Evolutionary conservation across 2,797 vertebrate genomes (phyloP).

Genomic region (Pseudochaenichthys georgianus): DNA sequence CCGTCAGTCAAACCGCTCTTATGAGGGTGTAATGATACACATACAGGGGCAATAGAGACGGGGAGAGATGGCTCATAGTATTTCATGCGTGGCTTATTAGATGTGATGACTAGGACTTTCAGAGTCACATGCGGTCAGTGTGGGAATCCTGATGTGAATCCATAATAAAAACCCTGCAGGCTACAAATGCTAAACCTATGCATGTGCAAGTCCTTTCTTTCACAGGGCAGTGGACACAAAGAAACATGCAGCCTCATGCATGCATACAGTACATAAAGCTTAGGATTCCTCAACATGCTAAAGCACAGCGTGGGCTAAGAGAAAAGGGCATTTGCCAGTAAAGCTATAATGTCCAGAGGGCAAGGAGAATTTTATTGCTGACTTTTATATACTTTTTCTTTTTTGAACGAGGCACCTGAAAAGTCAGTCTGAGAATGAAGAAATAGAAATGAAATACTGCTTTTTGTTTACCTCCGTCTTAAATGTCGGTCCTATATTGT

Average conservation of each 20-base stretch:
- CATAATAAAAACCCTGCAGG: constrained; percentile 68
- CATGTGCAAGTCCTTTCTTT: constrained; percentile 85
- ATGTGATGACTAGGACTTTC: constrained; percentile 22
- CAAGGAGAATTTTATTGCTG: too few species aligned
- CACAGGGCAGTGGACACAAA: constrained; percentile 60
- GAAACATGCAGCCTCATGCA: too few species aligned
- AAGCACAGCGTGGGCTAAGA: background rate
- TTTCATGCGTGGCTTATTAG: constrained; percentile 33
- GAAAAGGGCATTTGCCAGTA: too few species aligned
- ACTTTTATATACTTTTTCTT: too few species aligned
- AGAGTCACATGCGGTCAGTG: constrained; percentile 84
- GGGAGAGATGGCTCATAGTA: constrained; percentile 49
- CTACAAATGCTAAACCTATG: constrained; percentile 40
- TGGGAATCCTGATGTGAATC: constrained; percentile 44
- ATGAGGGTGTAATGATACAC: background rate
- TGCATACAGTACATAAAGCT: background rate
- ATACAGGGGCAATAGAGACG: background rate
- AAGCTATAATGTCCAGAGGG: too few species aligned
- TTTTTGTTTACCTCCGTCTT: background rate
- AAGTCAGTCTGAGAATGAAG: too few species aligned
- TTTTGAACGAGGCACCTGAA: too few species aligned
- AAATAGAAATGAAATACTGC: background rate
- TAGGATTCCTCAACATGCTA: background rate
- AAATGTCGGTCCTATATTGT: background rate
- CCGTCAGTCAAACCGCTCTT: background rate